Conservation (phyloP, 2,797 vertebrate species). For the Trichosurus vulpecula region DNA sequence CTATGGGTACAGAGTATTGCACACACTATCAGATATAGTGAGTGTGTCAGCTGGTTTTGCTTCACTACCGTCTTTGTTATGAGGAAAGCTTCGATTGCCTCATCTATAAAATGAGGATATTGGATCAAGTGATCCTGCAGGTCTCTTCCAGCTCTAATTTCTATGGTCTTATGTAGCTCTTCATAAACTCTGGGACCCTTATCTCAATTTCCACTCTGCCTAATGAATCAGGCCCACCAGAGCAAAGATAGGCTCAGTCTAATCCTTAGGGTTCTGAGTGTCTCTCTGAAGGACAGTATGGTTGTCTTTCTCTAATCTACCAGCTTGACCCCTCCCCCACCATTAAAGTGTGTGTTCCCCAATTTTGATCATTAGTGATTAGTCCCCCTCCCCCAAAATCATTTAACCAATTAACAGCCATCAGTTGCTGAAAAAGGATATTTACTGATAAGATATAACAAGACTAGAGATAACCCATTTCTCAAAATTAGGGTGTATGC, state of each 20-base stretch:
- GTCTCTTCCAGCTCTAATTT: background rate
- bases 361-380: background rate
- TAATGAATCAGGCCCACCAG: background rate
- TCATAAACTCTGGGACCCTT: background rate
- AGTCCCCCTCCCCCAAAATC: background rate
- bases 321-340: background rate
- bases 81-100: background rate
- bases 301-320: background rate
- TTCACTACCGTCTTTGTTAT: background rate
- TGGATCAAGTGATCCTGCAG: background rate
- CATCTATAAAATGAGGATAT: background rate
- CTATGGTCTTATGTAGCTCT: background rate
- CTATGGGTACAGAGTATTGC: background rate
- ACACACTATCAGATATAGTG: background rate
- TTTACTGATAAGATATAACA: background rate
- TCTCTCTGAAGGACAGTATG: background rate
- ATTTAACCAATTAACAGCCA: background rate
- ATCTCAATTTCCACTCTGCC: background rate
- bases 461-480: background rate
- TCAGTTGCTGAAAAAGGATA: background rate
- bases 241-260: background rate
- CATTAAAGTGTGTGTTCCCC: background rate
- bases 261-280: background rate
- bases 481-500: background rate
- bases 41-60: background rate